Base-by-base conservation (phyloP, 2,113 vertebrate genomes). In the Petroica traversi region DNA sequence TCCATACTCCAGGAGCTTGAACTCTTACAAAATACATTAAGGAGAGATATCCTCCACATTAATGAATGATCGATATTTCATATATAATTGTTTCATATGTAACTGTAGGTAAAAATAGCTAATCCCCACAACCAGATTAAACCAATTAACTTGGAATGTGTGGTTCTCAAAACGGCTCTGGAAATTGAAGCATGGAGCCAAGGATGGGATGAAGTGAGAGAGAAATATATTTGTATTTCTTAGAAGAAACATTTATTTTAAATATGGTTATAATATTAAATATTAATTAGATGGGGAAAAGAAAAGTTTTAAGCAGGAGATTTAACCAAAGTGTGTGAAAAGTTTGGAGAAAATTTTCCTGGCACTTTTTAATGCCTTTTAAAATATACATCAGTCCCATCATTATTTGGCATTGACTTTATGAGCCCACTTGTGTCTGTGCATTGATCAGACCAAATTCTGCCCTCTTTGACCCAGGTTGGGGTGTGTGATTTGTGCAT, bases 51-150 rank as follows among this genome's bases (percentile, higher is more conserved):
- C 9, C 13, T 10, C 46, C 9, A 7, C 41, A 16, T 52, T 83
- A 88, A 93, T 61, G 49, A 83, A 23, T 38, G 81, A 85, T 92
- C 69, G 63, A 51, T 94, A 89, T 85, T 88, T 88, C 57, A 51
- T 84, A 31, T 51, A 71, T 51, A 61, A 72, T 84, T 72, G 48
- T 91, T 93, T 85, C 31, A 19, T 72, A 45, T 31, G n/a, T 55
- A 63, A 83, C 61, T 94, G 48, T 48, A 91, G 74, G 80, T 95
- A 87, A 91, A 93, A 95, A 68, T 24, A 93, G 68, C 43, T 86
- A 75, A 72, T 83, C 29, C 64, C 38, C 66, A 52, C 57, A 78
- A 51, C 28, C 69, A 72, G 61, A 81, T 75, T 79, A 91, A 89
- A 76, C 28, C n/a, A 85, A 64, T 89, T 91, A 72, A 78, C 19